Conservation (phyloP, 2,888 invertebrate species). For the Scaptomyza parva region DNA sequence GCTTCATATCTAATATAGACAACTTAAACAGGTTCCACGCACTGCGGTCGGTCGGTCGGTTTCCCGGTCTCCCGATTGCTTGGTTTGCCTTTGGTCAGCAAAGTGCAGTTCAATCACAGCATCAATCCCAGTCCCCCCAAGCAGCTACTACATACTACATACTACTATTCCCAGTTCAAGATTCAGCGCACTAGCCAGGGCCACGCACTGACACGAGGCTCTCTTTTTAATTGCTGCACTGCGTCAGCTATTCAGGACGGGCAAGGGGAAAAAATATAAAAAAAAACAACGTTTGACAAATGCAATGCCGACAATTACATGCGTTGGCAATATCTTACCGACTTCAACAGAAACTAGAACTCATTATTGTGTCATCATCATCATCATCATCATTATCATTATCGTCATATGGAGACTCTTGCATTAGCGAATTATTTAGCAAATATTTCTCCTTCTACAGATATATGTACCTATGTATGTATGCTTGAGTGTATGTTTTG, state of each 20-base stretch:
- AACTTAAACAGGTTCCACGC: slow-evolving; percentile 74
- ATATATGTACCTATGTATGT: too few relatives aligned
- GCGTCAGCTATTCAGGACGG: slow-evolving; percentile 65
- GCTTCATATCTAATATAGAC: slow-evolving; percentile 79
- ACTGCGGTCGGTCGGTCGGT: slow-evolving; percentile 51
- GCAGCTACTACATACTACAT: slow-evolving; percentile 10
- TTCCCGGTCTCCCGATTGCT: slow-evolving; percentile 6
- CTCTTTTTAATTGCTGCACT: slow-evolving; percentile 75
- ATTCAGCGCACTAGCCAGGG: slow-evolving; percentile 49
- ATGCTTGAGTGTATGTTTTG: slow-evolving; percentile 12
- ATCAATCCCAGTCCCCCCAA: slow-evolving; percentile 54
- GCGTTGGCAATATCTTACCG: slow-evolving; percentile 56
- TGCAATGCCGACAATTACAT: slow-evolving; percentile 77
- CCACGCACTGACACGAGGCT: slow-evolving; percentile 54
- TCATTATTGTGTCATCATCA: slow-evolving; percentile 65
- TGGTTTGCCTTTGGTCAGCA: slow-evolving; percentile 36
- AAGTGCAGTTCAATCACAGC: slow-evolving; percentile 76
- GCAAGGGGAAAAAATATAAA: slow-evolving; percentile 29
- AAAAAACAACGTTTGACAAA: slow-evolving; percentile 71
- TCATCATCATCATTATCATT: slow-evolving; percentile 27
- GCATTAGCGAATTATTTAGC: slow-evolving; percentile 43
- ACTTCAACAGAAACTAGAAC: slow-evolving; percentile 52
- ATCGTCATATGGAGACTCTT: slow-evolving; percentile 25
- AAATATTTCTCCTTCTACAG: slow-evolving; percentile 24
- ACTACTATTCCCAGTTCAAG: slow-evolving; percentile 54